A percentile compares a stretch with the other conserved stretches of the same genome.
These are phyloP conservation scores for Siderastrea siderea DNA, from an alignment of 92 coral and sea anemone species.

Conservation along the genomic window DNA sequence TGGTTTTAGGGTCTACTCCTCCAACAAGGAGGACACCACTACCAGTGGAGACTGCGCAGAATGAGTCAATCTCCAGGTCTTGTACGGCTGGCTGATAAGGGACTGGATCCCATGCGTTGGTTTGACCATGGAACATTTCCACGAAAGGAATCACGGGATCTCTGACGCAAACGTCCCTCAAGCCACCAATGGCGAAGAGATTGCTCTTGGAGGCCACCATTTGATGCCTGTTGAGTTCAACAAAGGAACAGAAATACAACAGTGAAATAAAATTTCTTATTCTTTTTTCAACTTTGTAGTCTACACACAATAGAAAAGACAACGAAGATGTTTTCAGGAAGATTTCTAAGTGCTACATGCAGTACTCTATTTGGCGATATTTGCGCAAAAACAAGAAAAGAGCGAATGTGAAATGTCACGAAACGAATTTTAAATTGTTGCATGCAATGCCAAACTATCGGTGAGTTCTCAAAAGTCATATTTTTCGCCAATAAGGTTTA, in stretches of 20 bases:
- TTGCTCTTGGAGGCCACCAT: conserved; percentile 53
- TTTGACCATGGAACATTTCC: conserved; percentile 79
- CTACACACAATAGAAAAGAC: too few relatives aligned
- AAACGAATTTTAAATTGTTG: too few relatives aligned
- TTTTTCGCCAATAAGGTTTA: too few relatives aligned
- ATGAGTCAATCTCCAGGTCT: conserved; percentile 82
- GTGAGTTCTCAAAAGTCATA: too few relatives aligned
- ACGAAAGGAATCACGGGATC: conserved; percentile 79
- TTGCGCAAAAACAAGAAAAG: too few relatives aligned
- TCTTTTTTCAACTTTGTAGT: neutral
- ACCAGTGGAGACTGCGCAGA: conserved; percentile 66
- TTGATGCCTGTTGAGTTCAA: conserved; percentile 57
- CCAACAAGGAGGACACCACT: conserved; percentile 71
- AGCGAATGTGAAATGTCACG: too few relatives aligned
- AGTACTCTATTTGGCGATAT: too few relatives aligned
- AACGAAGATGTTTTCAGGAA: too few relatives aligned
- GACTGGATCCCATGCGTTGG: conserved; percentile 81
- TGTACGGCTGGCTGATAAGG: conserved; percentile 25
- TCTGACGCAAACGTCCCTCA: conserved; percentile 78
- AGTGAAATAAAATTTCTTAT: neutral
- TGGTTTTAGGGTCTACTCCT: conserved; percentile 62
- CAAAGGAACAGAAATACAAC: neutral
- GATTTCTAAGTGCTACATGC: too few relatives aligned
- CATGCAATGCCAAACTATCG: too few relatives aligned
- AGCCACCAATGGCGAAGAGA: conserved; percentile 87